Evolutionary conservation across 2,113 vertebrate genomes (phyloP), one percentile per base, ranked within the genome.

Genomic region (Petromus typicus): DNA sequence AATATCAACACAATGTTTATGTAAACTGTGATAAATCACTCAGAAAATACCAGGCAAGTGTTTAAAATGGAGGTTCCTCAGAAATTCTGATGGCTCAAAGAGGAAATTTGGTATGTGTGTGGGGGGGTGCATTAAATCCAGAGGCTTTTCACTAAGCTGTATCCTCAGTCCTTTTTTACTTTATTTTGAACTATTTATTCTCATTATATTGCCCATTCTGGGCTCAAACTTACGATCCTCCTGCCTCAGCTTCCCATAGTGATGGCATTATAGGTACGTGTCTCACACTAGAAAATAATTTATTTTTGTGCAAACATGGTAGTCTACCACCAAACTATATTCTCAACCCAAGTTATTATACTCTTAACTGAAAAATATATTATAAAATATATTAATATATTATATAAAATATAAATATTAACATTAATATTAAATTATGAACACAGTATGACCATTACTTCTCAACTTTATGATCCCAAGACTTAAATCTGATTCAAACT

Each of bases 1-100:
- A 90, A 66, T 67, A 92, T 45, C 5, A 78, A 27, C 51, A 79
- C 63, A 85, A 82, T 83, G 3, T 92, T 90, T 89, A 66, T 9
- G 0, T 93, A 51, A 96, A 69, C 37, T 95, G 14, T 93, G 63
- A 92, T 40, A 95, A 92, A 87, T 32, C 25, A 80, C 14, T 91
- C 56, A 88, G 0, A 86, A 61, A 86, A 73, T 45, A 73, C 7
- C 23, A 45, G 30, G 37, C 6, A 94, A 71, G 30, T 87, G 66
- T 63, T 90, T 87, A 71, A 89, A 90, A 94, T 56, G 34, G 12
- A 89, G 57, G 37, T 75, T 90, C 76, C 43, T 89, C 59, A 27
- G 12, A 89, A 48, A 32, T 85, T 86, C 76, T 86, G 27, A 75
- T 34, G 75, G 45, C 75, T 78, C 43, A 17, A 84, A 88, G 25